These are phyloP conservation scores for Thereva unica DNA, from an alignment of 2,888 invertebrate species.

Conservation along the genomic window DNA sequence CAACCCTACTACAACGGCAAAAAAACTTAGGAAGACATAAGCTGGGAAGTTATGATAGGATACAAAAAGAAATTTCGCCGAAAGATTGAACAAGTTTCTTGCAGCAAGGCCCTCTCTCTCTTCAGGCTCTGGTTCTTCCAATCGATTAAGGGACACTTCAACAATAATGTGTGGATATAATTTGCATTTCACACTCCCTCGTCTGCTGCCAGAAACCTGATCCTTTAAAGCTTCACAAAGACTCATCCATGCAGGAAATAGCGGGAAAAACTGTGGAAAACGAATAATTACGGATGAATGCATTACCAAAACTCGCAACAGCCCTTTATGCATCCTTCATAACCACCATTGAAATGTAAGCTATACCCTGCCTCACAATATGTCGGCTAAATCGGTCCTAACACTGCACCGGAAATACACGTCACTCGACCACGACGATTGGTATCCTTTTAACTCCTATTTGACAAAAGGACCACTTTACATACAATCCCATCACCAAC, in stretches of 20 bases:
- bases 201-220: constrained; percentile 6
- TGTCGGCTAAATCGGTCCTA: too few species aligned
- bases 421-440: too few species aligned
- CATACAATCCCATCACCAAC: too few species aligned
- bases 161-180: constrained; percentile 26
- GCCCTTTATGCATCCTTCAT: too few species aligned
- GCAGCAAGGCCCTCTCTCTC: neutral
- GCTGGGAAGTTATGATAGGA: neutral
- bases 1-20: neutral
- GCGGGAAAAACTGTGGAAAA: neutral
- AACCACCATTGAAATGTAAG: too few species aligned
- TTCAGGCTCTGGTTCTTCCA: neutral
- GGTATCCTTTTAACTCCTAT: too few species aligned
- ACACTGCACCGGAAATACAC: too few species aligned
- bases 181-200: constrained; percentile 14
- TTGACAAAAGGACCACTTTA: too few species aligned
- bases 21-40: neutral
- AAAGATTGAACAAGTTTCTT: neutral
- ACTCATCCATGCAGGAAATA: neutral
- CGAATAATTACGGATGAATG: constrained; percentile 15
- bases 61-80: too few species aligned
- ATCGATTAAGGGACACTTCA: constrained; percentile 3
- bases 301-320: constrained; percentile 1
- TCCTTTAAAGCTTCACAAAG: neutral
- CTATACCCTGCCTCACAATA: too few species aligned